Base-by-base conservation (phyloP, 2,888 invertebrate species). In the Andrena bicolor region DNA sequence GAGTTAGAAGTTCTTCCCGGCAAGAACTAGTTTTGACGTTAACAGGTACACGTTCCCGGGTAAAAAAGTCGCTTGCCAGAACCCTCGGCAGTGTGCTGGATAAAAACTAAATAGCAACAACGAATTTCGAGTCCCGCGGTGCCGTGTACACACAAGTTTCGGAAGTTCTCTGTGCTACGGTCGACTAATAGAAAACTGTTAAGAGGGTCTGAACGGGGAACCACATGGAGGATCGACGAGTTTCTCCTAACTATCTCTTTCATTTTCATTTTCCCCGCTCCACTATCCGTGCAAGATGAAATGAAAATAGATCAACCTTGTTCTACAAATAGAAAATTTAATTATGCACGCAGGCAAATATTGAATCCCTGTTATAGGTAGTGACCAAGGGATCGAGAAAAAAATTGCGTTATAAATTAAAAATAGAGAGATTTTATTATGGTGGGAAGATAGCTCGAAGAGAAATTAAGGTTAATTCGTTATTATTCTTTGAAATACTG, bases 21-120 rank as follows among this genome's bases (percentile, higher is more conserved):
- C 61, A 71, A 71, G 65, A 66, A 71, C 60, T 71, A 66, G 71
- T 71, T 77, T 49, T 23, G 32, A 71, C 77, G 26, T 77, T 77
- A 77, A 71, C 77, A 56, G 32, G 28, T 35, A 71, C 53, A 23
- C 13, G 53, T 28, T 23, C 41, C 10, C 16, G 32, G 10, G 32
- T 41, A 26, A 53, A 48, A 71, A 60, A 26, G 61, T 35, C 13
- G 20, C 26, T 30, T n/a, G 41, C 10, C 28, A 49, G 32, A 78
- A 74, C 49, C 58, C 13, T 10, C 23, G n/a, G 48, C 61, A 32
- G 60, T 71, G 61, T 10, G 5, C 2, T 16, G 30, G 26, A 61
- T 53, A 71, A 49, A 71, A 80, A 61, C 30, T 51, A 61, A 80
- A 61, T 10, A 32, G 53, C 35, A 51, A 71, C 70, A 53, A 41